Conservation (phyloP, 2,113 vertebrate species). For the Beaufortia kweichowensis region DNA sequence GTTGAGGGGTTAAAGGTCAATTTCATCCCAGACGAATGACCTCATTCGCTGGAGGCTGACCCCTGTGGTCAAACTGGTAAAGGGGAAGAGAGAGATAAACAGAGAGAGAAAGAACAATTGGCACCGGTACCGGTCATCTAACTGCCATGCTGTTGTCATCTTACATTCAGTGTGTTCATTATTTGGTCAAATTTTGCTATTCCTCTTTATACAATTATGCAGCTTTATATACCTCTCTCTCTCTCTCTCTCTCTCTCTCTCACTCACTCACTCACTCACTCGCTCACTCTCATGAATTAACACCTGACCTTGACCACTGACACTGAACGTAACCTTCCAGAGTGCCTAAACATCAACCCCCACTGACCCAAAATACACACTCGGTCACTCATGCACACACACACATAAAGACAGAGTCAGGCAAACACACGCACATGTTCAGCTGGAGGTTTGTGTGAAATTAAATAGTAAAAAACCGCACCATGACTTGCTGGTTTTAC, state of each 20-base stretch:
- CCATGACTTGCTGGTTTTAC: too few species aligned
- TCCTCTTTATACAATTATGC: neutral
- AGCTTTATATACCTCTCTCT: slow-evolving; percentile 1
- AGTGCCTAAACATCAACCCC: slow-evolving; percentile 30
- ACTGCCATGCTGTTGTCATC: neutral
- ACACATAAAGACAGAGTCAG: slow-evolving; percentile 12
- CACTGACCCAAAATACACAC: slow-evolving; percentile 2
- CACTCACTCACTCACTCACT: slow-evolving; percentile 44
- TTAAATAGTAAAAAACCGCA: neutral
- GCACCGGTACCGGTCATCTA: slow-evolving; percentile 34
- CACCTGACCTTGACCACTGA: slow-evolving; percentile 66
- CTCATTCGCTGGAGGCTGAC: slow-evolving; percentile 67
- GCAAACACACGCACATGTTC: slow-evolving; percentile 39
- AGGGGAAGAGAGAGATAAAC: slow-evolving; percentile 37
- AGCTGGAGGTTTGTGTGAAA: neutral
- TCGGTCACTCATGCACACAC: slow-evolving; percentile 28
- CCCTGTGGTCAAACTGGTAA: slow-evolving; percentile 53
- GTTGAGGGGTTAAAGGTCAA: slow-evolving; percentile 68
- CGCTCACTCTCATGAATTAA: slow-evolving; percentile 58
- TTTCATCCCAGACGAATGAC: slow-evolving; percentile 76
- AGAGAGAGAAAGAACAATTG: slow-evolving; percentile 10
- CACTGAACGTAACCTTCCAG: slow-evolving; percentile 45
- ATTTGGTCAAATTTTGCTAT: neutral
- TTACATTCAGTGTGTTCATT: neutral
- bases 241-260: too few species aligned